Base-by-base conservation (phyloP, 2,113 vertebrate species). In the Hydrochoerus hydrochaeris region DNA sequence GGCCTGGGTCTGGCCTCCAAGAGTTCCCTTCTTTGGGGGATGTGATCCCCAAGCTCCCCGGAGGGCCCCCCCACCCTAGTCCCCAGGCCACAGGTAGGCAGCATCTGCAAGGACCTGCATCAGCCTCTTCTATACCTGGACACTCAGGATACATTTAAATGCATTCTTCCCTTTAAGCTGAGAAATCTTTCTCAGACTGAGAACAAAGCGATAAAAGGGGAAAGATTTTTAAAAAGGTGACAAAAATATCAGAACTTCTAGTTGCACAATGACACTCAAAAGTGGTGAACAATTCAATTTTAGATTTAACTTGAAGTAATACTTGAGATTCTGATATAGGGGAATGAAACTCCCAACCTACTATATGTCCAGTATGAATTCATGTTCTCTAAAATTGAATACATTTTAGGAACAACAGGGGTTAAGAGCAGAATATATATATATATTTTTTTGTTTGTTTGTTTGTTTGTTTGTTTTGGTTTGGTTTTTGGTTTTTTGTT, bases 231-330 rank as follows among this genome's bases (percentile, higher is more conserved):
- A n/a, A 58, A 26, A 17, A 35, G 22, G 24, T 96, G 97, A 91
- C 44, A 91, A 49, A 97, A 91, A 28, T 54, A 91, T 88, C 52
- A 87, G 81, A 96, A 93, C n/a, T 85, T 71, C 80, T 30, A 81
- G 63, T 6, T 93, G 67, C 26, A 88, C 30, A 97, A n/a, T 2
- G 14, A 90, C 35, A 93, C 52, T 58, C 16, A 54, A 84, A 28
- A 88, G n/a, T 10, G 22, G 30, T 88, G 80, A 41, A 96, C 97
- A 97, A 90, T n/a, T 88, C 60, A 80, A 52, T 75, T 95, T 73
- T 82, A 88, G 52, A 22, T 85, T n/a, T 95, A 96, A 97, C 67
- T 88, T 67, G 93, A 95, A 96, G 88, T 90, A 95, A 84, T 95
- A 96, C 7, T 96, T 24, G 0, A 22, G 6, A 44, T 57, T 69